Evolutionary conservation across 1,140 invertebrate genomes (phyloP), one percentile per base, ranked within the genome.

Genomic region (Trypoxylus dichotomus): DNA sequence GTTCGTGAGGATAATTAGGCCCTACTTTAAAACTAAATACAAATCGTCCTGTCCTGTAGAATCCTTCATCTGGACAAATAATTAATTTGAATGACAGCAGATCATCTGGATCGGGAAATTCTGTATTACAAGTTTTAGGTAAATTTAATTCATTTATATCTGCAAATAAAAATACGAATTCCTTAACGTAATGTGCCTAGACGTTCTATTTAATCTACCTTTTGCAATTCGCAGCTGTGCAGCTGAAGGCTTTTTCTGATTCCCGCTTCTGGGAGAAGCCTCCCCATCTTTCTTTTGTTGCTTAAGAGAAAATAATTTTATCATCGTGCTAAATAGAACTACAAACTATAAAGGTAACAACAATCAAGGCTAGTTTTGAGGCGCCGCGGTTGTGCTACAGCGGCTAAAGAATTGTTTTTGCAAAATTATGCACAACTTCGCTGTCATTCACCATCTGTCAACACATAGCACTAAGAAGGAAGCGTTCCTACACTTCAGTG

Each of bases 201-300:
- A 77, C 21, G 54, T 47, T 58, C 74, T 6, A 13, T 27, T 19
- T 41, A 15, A 58, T 41, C 19, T 60, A 98, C 96, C 97, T 97
- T 98, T 99, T 85, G 96, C 97, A 84, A 98, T 97, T 87, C 97
- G 92, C 83, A 99, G 89, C 87, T 99, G 97, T 77, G 97, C 97
- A 82, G 97, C 96, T 77, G 97, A 97, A 76, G 96, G 94, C 86
- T 97, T 97, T 87, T 95, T 94, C 86, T 91, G 91, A 83, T 91
- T 92, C 79, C 92, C 92, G 85, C 90, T 88, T 86, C 91, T 91
- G 76, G 92, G 91, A 84, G 93, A 91, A 77, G 92, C 88, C 87
- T 96, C 95, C 81, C 96, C 96, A 91, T 98, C 96, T 90, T 98
- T 98, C 90, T 97, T 97, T 88, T 97, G 96, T 90, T 98, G 96